phyloP scores from a whole-genome alignment of 1,140 invertebrate species.

The Portunus trituberculatus region DNA sequence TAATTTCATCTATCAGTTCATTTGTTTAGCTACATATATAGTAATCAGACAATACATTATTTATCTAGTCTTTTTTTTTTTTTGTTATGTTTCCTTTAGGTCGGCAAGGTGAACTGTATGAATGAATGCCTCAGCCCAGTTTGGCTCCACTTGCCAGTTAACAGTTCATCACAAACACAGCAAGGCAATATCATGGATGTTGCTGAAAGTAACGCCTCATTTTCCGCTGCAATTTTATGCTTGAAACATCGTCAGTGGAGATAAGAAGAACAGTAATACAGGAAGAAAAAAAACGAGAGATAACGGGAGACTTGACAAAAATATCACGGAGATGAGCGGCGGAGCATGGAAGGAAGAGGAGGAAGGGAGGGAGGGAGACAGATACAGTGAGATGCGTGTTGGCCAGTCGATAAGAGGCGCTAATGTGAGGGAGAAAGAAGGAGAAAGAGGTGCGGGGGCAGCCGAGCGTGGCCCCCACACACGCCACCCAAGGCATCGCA shows the following conservation, averaged over 20 bases:
- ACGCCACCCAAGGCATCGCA: not conserved
- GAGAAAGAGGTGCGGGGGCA: not conserved
- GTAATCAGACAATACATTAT: too few species aligned
- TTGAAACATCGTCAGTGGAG: not conserved
- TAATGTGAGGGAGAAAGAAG: not conserved
- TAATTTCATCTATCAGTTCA: too few species aligned
- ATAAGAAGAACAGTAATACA: not conserved
- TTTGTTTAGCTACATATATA: too few species aligned
- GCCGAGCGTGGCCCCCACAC: not conserved
- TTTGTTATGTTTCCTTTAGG: too few species aligned
- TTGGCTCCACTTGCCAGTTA: not conserved
- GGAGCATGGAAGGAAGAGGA: not conserved
- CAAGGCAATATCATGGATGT: not conserved
- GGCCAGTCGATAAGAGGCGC: not conserved
- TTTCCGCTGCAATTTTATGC: not conserved
- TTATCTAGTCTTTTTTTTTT: too few species aligned
- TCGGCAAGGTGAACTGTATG: not conserved
- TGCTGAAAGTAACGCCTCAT: not conserved
- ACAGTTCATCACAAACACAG: not conserved
- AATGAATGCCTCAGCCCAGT: not conserved
- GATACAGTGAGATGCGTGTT: not conserved
- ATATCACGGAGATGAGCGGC: not conserved
- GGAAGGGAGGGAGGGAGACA: not conserved
- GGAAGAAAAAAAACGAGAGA: not conserved
- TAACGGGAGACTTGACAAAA: not conserved